Base-by-base conservation (phyloP, 2,888 invertebrate genomes). In the Andrena fulva region DNA sequence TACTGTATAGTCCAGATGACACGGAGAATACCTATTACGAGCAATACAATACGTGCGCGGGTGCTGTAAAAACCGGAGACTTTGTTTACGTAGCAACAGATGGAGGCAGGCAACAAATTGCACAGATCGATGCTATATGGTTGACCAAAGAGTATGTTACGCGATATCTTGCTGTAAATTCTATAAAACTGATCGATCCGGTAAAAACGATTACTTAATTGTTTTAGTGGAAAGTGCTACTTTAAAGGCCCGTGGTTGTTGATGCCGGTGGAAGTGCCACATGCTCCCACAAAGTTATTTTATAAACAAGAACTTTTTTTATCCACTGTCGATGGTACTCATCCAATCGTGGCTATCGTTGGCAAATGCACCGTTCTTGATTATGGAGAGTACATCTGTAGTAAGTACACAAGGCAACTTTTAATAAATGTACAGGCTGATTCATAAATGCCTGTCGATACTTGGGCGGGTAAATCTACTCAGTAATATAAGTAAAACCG, bases 191-290 rank as follows among this genome's bases (percentile, higher is more conserved):
- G 16, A 20, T 27, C 50, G 10, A 6, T 42, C 27, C 50, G 64
- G 33, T 35, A 3, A 29, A 56, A 81, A 16, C 24, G 48, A 20
- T 54, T 66, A 29, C 24, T 66, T 68, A 29, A 63, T 84, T 72
- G 29, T 67, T 75, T 80, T 52, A 98, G 98, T 91, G 98, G 97
- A 68, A 97, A 97, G 93, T 97, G 97, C 72, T 98, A 97, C 93
- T 98, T 99, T 95, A 97, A 97, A 83, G 99, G 99, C 0, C 98
- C 99, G 0, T 98, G 98, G 97, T 96, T 99, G 87, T 96, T 99
- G 73, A 96, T 97, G 67, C 98, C 99, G 0, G 95, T 96, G 1
- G 99, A 99, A 94, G 97, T 99, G 16, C 96, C 97, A 12, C 97
- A 97, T 91, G 95, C 97, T 4, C 96, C 97, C 10, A 96, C 95